These are phyloP conservation scores for Ceyx margarethae DNA, from an alignment of 2,113 vertebrate genomes.

Conservation along the genomic window DNA sequence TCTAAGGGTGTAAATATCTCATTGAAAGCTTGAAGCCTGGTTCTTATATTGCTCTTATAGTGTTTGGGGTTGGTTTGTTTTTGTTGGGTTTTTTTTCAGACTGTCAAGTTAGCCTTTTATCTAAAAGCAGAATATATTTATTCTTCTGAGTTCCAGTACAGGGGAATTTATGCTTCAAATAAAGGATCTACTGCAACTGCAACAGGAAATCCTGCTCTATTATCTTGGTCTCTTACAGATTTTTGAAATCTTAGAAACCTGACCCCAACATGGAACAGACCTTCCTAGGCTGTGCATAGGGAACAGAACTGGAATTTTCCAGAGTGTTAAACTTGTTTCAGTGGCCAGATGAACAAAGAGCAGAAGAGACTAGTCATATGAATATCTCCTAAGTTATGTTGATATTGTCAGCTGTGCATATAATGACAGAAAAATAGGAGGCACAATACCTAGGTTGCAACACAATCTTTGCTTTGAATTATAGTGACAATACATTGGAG, in stretches of 20 bases:
- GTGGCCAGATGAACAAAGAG: not conserved
- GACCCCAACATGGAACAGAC: not conserved
- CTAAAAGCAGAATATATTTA: not conserved
- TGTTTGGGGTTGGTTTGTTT: too few species aligned
- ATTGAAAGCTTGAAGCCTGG: not conserved
- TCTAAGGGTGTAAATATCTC: not conserved
- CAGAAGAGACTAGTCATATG: not conserved
- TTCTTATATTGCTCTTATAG: not conserved
- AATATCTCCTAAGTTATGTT: not conserved
- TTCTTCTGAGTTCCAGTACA: not conserved
- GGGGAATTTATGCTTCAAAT: not conserved
- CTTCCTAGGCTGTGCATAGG: not conserved
- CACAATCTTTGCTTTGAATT: not conserved
- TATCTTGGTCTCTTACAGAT: not conserved
- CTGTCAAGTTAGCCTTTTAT: not conserved
- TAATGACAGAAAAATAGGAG: not conserved
- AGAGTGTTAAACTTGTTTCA: not conserved
- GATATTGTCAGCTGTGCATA: not conserved
- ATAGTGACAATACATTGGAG: not conserved
- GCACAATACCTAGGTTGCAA: not conserved
- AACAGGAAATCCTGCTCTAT: conserved; percentile 5
- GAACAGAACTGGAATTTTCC: not conserved
- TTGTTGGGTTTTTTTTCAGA: not conserved
- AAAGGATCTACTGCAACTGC: not conserved
- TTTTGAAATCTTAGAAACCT: conserved; percentile 19